phyloP scores from a whole-genome alignment of 2,113 vertebrate genomes.

The Manacus vitellinus region DNA sequence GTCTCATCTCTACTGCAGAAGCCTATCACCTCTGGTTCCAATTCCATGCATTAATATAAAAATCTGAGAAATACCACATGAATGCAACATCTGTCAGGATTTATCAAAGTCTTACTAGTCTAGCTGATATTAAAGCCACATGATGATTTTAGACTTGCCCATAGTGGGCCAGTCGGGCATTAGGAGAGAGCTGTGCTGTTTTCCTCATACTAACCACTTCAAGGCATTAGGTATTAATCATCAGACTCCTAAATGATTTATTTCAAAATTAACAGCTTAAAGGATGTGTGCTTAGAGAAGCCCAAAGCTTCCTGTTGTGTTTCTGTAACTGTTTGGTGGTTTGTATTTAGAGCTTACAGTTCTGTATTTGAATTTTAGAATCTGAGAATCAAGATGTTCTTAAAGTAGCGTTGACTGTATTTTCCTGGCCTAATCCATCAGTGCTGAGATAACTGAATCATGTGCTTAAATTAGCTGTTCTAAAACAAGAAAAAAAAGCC shows the following conservation, averaged over 20 bases:
- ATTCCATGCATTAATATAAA: background rate
- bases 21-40: background rate
- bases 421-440: background rate
- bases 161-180: background rate
- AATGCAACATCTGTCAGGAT: background rate
- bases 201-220: background rate
- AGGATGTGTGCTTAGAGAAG: background rate
- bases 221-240: background rate
- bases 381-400: background rate
- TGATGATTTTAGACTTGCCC: background rate
- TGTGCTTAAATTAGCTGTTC: slow-evolving; percentile 17
- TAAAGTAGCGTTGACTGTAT: background rate
- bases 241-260: background rate
- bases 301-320: background rate
- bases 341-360: background rate
- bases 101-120: background rate
- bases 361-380: background rate
- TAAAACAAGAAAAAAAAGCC: background rate
- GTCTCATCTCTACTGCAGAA: background rate
- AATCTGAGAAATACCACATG: background rate
- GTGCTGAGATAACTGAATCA: background rate
- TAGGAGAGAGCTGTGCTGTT: background rate
- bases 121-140: background rate
- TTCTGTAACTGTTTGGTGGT: background rate
- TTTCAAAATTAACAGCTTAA: background rate